A percentile compares a stretch with the other conserved stretches of the same genome.
phyloP scores from a whole-genome alignment of 2,888 invertebrate species.

The Syrista parreyssii region DNA sequence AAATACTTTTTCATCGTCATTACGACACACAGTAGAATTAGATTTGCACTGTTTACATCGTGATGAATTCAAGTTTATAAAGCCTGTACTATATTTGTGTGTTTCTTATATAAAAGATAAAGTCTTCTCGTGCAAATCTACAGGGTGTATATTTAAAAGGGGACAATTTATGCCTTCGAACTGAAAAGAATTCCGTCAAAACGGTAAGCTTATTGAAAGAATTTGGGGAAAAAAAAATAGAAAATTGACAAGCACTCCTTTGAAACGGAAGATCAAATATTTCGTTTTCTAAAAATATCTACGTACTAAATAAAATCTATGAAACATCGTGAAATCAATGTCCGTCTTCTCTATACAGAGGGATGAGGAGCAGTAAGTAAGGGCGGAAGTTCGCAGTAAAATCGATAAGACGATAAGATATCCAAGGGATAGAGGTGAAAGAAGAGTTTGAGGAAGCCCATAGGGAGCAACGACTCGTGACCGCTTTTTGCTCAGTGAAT shows the following conservation, averaged over 20 bases:
- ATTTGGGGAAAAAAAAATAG: too few relatives aligned
- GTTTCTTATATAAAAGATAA: neutral
- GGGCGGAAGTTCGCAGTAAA: neutral
- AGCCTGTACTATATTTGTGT: neutral
- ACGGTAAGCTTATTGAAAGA: too few relatives aligned
- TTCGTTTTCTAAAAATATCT: neutral
- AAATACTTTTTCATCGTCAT: neutral
- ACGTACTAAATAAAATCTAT: neutral
- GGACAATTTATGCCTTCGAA: too few relatives aligned
- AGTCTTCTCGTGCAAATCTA: neutral
- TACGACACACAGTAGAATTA: neutral
- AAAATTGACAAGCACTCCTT: neutral
- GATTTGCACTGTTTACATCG: neutral
- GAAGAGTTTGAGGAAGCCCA: slow-evolving; percentile 38
- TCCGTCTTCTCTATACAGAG: neutral
- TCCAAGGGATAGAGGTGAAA: slow-evolving; percentile 12
- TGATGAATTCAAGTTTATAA: neutral
- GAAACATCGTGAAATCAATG: neutral
- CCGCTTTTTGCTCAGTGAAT: slow-evolving; percentile 51
- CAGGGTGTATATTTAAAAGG: neutral
- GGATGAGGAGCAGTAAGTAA: slow-evolving; percentile 5
- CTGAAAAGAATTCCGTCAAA: too few relatives aligned
- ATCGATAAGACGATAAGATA: slow-evolving; percentile 7
- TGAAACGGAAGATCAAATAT: neutral
- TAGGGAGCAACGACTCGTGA: slow-evolving; percentile 51